These are phyloP conservation scores for Drosophila ogumai DNA, from an alignment of 1,140 invertebrate genomes.

Conservation along the genomic window DNA sequence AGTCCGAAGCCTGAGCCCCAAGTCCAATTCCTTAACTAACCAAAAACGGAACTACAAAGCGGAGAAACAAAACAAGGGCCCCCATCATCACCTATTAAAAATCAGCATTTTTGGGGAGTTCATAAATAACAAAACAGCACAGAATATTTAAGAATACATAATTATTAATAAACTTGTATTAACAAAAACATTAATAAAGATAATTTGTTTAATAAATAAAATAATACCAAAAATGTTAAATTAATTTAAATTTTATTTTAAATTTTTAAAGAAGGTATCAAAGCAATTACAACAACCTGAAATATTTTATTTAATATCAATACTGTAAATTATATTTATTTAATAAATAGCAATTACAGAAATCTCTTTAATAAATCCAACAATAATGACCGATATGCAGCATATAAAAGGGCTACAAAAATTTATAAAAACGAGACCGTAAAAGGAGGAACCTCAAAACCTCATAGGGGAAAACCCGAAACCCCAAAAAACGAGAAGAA, in stretches of 20 bases:
- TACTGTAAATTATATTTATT: neutral
- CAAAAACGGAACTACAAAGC: constrained; percentile 66
- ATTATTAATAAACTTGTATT: neutral
- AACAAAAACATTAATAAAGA: neutral
- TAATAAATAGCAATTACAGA: neutral
- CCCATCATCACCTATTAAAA: constrained; percentile 56
- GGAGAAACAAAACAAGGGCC: constrained; percentile 17
- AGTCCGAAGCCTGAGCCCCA: constrained; percentile 15
- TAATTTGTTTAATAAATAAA: neutral
- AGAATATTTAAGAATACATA: constrained; percentile 24
- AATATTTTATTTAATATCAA: neutral
- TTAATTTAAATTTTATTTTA: no score
- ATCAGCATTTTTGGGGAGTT: constrained; percentile 44
- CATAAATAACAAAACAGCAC: constrained; percentile 49
- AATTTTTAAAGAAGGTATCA: no score
- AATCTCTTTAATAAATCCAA: neutral
- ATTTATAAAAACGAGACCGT: neutral
- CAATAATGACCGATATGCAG: neutral
- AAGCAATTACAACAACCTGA: no score
- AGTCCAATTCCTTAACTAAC: constrained; percentile 65
- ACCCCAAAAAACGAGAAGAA: constrained; percentile 11
- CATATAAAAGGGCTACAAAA: neutral
- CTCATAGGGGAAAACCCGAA: constrained; percentile 13
- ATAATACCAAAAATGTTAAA: neutral
- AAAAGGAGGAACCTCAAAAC: constrained; percentile 8